These are phyloP conservation scores for Scelioninae gen. 1 DNA, from an alignment of 2,888 invertebrate species.

Conservation along the genomic window DNA sequence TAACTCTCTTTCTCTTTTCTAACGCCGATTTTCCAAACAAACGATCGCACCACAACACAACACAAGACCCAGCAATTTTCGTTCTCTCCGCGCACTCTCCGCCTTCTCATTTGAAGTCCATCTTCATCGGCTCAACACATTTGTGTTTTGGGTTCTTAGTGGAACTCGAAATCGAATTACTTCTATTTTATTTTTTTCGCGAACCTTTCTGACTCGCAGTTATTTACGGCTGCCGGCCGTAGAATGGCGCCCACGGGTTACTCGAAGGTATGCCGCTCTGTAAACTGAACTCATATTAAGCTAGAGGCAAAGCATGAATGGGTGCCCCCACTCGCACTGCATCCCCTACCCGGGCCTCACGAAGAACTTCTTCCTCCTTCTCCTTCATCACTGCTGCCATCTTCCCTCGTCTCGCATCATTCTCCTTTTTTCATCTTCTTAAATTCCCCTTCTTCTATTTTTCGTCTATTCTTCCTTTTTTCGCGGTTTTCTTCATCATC, in stretches of 20 bases:
- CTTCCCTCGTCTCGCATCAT: conserved; percentile 53
- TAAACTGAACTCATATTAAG: conserved; percentile 83
- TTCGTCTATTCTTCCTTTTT: conserved; percentile 65
- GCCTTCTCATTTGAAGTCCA: conserved; percentile 72
- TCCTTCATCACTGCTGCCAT: conserved; percentile 58
- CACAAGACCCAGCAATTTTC: conserved; percentile 46
- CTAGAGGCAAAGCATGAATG: conserved; percentile 83
- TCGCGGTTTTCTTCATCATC: conserved; percentile 64
- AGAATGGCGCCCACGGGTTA: conserved; percentile 80
- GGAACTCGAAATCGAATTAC: too few relatives aligned
- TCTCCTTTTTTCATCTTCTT: conserved; percentile 64
- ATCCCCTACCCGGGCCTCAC: conserved; percentile 62
- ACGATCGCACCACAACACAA: conserved; percentile 55
- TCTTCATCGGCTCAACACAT: too few relatives aligned
- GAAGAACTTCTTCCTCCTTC: conserved; percentile 66
- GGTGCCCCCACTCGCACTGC: conserved; percentile 79
- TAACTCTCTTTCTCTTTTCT: conserved; percentile 22
- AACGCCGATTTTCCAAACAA: conserved; percentile 22
- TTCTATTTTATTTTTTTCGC: too few relatives aligned
- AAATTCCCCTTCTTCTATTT: conserved; percentile 65
- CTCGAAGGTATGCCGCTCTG: conserved; percentile 80
- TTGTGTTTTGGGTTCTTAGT: too few relatives aligned
- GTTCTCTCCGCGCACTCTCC: conserved; percentile 35
- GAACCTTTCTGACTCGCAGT: too few relatives aligned
- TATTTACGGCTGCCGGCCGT: too few relatives aligned